A percentile compares a stretch with the other conserved stretches of the same genome.
Conservation (phyloP, 2,797 vertebrate genomes). For the Melanotaenia trifasciata region DNA sequence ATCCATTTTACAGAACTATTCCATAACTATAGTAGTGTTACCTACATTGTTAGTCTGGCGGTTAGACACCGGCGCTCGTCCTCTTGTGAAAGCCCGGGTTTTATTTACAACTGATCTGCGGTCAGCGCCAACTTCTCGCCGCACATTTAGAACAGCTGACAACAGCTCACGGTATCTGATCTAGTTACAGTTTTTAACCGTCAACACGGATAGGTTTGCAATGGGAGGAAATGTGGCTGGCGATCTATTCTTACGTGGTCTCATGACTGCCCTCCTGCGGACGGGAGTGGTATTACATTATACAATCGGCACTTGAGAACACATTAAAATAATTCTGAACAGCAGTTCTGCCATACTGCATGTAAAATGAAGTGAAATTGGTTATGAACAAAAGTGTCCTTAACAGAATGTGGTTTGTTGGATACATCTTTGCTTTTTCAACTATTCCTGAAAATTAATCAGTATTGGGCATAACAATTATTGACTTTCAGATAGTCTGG, state of each 20-base stretch:
- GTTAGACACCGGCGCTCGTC: constrained; percentile 8
- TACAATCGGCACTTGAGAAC: not conserved
- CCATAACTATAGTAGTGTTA: constrained; percentile 18
- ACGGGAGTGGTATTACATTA: constrained; percentile 38
- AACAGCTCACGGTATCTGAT: not conserved
- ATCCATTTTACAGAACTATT: not conserved
- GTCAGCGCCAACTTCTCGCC: not conserved
- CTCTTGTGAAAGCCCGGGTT: not conserved
- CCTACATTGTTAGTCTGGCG: constrained; percentile 59
- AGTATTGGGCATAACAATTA: not conserved
- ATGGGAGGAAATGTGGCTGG: not conserved
- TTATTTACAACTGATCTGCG: constrained; percentile 23
- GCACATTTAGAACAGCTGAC: accelerated
- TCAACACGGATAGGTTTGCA: not conserved
- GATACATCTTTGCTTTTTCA: not conserved
- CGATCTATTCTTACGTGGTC: not conserved
- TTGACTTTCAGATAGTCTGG: not conserved
- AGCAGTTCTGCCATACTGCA: too few species aligned
- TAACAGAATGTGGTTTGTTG: not conserved
- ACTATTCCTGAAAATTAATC: not conserved
- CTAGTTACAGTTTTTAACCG: constrained; percentile 13
- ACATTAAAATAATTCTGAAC: too few species aligned
- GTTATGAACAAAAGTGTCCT: not conserved
- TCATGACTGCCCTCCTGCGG: constrained; percentile 22
- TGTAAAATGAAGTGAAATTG: not conserved